Conservation (phyloP, 2,113 vertebrate species). For the Felis chaus region DNA sequence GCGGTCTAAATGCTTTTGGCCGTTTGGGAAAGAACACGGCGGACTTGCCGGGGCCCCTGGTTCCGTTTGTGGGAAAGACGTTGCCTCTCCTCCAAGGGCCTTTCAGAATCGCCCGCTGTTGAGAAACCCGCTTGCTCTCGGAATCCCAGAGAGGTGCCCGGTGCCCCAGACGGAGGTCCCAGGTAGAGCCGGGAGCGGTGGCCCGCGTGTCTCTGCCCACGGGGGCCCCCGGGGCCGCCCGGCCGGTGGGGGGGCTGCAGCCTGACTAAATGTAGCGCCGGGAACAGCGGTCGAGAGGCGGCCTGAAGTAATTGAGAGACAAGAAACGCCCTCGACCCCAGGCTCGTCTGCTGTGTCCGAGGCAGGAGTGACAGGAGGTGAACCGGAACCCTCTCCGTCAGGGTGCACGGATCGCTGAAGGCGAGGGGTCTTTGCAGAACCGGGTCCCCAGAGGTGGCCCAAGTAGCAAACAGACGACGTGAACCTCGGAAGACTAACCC, state of each 20-base stretch:
- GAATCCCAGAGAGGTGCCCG: neutral
- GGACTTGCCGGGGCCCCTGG: neutral
- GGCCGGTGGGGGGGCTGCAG: no score
- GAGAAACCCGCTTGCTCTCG: neutral
- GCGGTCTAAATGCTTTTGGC: neutral
- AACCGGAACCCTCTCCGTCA: neutral
- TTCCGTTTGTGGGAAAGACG: neutral
- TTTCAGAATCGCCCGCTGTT: neutral
- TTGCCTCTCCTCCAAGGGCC: neutral
- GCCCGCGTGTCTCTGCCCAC: no score
- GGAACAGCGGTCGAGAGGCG: accelerated
- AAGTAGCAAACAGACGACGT: neutral
- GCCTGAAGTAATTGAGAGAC: neutral
- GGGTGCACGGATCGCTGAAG: neutral
- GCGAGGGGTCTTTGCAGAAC: neutral
- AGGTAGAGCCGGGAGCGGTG: neutral
- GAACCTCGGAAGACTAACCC: neutral
- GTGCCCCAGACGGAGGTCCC: neutral
- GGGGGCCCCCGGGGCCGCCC: no score
- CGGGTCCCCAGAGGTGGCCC: neutral
- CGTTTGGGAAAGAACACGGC: neutral
- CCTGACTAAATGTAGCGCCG: no score
- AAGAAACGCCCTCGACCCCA: neutral
- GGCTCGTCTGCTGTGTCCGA: accelerated
- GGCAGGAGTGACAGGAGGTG: neutral